A percentile compares a stretch with the other conserved stretches of the same genome.
These are phyloP conservation scores for Troides aeacus DNA, from an alignment of 2,888 invertebrate genomes.

Conservation along the genomic window DNA sequence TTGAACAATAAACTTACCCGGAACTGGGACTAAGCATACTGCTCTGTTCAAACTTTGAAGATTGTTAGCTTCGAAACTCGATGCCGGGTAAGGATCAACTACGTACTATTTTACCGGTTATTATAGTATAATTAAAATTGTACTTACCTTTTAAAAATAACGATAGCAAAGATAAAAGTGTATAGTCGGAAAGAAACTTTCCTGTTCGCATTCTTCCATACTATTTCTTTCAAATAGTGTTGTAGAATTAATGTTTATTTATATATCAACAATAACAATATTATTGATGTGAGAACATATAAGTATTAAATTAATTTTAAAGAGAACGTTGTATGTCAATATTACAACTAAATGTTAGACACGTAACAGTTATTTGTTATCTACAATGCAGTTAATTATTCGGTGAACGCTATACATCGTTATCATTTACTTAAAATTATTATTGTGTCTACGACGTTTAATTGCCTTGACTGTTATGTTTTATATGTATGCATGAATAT, in stretches of 20 bases:
- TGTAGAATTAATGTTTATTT: too few relatives aligned
- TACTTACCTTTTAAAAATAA: background rate
- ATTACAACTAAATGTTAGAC: background rate
- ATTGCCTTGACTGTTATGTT: background rate
- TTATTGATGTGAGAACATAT: too few relatives aligned
- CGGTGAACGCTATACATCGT: background rate
- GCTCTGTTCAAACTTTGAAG: slow-evolving; percentile 27
- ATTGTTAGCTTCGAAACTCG: slow-evolving; percentile 30
- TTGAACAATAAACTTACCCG: slow-evolving; percentile 30
- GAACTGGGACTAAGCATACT: slow-evolving; percentile 29
- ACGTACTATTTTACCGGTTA: slow-evolving; percentile 23
- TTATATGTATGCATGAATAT: too few relatives aligned
- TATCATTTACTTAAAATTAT: background rate
- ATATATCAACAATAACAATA: too few relatives aligned
- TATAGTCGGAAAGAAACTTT: background rate
- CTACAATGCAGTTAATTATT: background rate
- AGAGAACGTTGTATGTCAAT: too few relatives aligned
- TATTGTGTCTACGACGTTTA: slow-evolving; percentile 1
- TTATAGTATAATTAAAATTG: slow-evolving; percentile 1
- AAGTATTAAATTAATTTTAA: too few relatives aligned
- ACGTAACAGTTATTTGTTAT: background rate
- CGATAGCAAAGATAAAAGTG: background rate
- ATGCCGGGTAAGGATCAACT: slow-evolving; percentile 27
- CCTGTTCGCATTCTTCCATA: too few relatives aligned
- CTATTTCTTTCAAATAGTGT: too few relatives aligned